Evolutionary conservation across 2,113 vertebrate genomes (phyloP), one percentile per base, ranked within the genome.

Genomic region (Cardinalis cardinalis): DNA sequence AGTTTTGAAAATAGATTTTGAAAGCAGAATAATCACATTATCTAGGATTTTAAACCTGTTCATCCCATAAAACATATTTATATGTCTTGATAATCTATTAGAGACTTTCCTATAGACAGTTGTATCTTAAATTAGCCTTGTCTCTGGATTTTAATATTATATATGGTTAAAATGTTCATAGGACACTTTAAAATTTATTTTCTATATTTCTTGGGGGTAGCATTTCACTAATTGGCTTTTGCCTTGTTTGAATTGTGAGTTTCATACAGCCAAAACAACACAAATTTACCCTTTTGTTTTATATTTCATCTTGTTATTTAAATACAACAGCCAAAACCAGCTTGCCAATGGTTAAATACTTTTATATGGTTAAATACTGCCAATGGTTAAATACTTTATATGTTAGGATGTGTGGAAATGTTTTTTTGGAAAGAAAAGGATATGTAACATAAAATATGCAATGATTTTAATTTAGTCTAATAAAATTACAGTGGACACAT

Each of bases 151-250:
- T 74, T 5, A 19, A 9, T 40, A 32, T 34, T 28, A 75, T 55
- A 52, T 34, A 41, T 3, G 36, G 4, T 19, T 74, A 20, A 4
- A 53, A 56, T 29, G 3, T 23, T 31, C 26, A 31, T 38, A 28
- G 16, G 13, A 32, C 18, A 40, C 21, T 24, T 86, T 14, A 31
- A 56, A 36, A 3, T 40, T 41, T 12, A 34, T 21, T 16, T 36
- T 14, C 4, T 59, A 0, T 44, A 19, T 40, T 76, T 73, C 38
- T 14, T 64, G 15, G 4, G 10, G 12, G 0, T 23, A 9, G 1
- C 3, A 26, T 48, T 48, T 34, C 6, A n/a, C 16, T 46, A 56
- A 49, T 21, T 87, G 8, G 1, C 1, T 65, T 55, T 73, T 49
- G 3, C 3, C 20, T 59, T 7, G 5, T 29, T 59, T 49, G 14